Evolutionary conservation across 1,140 invertebrate genomes (phyloP).

Genomic region (Lutraria rhynchaena): DNA sequence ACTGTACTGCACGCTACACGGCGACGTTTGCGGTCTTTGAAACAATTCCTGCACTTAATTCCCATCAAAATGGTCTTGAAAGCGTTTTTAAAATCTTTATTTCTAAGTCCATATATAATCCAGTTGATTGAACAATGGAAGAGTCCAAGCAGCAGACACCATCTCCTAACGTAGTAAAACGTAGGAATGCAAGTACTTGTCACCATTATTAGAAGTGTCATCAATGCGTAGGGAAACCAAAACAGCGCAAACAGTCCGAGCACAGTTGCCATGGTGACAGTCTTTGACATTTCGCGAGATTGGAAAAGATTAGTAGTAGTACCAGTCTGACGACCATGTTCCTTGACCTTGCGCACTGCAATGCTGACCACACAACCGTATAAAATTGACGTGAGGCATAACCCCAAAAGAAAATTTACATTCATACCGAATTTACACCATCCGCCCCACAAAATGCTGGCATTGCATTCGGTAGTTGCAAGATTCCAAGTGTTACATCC

Average conservation of each 20-base stretch:
- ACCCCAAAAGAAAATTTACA: slow-evolving; percentile 8
- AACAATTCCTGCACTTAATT: too few relatives aligned
- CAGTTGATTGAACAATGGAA: slow-evolving; percentile 19
- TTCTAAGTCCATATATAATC: slow-evolving; percentile 20
- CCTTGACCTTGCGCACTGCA: slow-evolving; percentile 5
- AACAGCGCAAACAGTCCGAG: slow-evolving; percentile 18
- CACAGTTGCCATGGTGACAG: slow-evolving; percentile 11
- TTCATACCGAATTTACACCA: slow-evolving; percentile 36
- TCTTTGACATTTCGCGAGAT: slow-evolving; percentile 38
- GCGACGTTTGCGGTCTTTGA: too few relatives aligned
- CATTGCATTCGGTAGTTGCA: neutral
- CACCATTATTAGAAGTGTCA: neutral
- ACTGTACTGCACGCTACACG: too few relatives aligned
- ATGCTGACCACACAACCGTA: neutral
- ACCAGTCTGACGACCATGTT: slow-evolving; percentile 16
- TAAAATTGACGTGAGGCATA: neutral
- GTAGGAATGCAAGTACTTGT: neutral
- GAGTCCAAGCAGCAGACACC: slow-evolving; percentile 7
- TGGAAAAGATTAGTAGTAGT: slow-evolving; percentile 5
- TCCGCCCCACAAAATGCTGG: slow-evolving; percentile 25
- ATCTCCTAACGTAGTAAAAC: neutral
- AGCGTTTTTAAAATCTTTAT: slow-evolving; percentile 23
- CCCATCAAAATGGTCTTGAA: slow-evolving; percentile 6
- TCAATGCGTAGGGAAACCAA: slow-evolving; percentile 7
- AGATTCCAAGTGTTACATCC: neutral